Percentiles rank a stretch among this genome's conserved stretches.
These are phyloP conservation scores for Lepetodrilus schrolli DNA, from an alignment of 2,888 invertebrate genomes.

Conservation along the genomic window DNA sequence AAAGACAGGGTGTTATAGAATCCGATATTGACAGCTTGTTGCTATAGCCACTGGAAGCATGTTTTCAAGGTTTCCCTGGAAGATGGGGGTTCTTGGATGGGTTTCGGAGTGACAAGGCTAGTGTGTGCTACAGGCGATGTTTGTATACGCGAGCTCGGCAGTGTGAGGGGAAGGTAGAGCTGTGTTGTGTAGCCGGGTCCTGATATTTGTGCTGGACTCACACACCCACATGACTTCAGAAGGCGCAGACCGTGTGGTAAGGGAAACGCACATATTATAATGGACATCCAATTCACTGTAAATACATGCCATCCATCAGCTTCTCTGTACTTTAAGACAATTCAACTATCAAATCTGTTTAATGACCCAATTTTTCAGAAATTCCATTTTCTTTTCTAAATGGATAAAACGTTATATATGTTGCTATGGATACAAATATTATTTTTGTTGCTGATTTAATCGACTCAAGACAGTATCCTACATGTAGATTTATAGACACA, in stretches of 20 bases:
- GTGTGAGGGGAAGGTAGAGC: not conserved
- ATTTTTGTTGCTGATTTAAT: too few species aligned
- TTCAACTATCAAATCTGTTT: not conserved
- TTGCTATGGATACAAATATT: too few species aligned
- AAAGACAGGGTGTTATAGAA: not conserved
- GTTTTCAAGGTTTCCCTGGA: not conserved
- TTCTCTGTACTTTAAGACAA: not conserved
- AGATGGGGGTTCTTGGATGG: not conserved
- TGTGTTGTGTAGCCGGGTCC: not conserved
- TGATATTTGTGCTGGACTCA: not conserved
- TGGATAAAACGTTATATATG: too few species aligned
- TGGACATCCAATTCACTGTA: not conserved
- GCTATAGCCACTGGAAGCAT: not conserved
- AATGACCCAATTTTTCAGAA: not conserved
- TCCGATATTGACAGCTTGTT: constrained; percentile 11
- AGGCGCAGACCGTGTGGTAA: not conserved
- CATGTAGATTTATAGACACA: too few species aligned
- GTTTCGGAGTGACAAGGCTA: not conserved
- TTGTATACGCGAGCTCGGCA: not conserved
- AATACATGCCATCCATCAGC: not conserved
- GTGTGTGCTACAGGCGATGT: not conserved
- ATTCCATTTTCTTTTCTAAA: not conserved
- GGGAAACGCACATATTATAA: not conserved
- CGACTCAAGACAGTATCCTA: too few species aligned
- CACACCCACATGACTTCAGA: constrained; percentile 3